Percentiles rank a stretch among this genome's conserved stretches.
Conservation (phyloP, 2,797 vertebrate species). For the Zalophus californianus region DNA sequence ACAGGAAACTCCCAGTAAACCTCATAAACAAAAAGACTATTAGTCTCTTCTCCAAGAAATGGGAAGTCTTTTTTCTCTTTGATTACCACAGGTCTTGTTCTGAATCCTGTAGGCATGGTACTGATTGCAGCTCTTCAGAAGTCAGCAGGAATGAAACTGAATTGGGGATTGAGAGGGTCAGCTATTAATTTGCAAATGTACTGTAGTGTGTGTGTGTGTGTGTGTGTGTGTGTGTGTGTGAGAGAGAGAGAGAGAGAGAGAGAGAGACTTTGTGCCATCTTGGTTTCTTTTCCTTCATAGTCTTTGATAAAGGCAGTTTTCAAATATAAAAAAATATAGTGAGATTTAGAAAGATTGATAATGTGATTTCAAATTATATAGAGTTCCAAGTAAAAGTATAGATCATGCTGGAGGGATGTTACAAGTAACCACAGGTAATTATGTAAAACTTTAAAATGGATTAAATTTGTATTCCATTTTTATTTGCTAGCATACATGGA, state of each 20-base stretch:
- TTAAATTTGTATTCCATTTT: conserved; percentile 39
- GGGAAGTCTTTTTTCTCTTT: background rate
- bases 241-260: no score
- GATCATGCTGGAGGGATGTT: background rate
- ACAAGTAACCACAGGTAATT: background rate
- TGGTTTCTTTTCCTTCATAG: background rate
- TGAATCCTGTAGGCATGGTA: background rate
- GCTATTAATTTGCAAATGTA: background rate
- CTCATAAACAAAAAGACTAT: background rate
- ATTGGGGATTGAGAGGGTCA: background rate
- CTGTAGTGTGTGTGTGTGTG: background rate
- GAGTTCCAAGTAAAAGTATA: background rate
- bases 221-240: background rate
- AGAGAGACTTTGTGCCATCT: background rate
- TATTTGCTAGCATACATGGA: background rate
- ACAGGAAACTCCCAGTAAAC: background rate
- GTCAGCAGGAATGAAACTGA: background rate
- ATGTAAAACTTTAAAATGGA: conserved; percentile 26
- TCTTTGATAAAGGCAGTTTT: background rate
- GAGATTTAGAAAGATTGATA: background rate
- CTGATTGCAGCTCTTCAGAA: background rate
- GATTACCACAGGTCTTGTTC: background rate
- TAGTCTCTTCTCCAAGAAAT: background rate
- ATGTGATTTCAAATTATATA: conserved; percentile 6
- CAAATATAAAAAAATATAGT: background rate